A percentile compares a stretch with the other conserved stretches of the same genome.
Conservation (phyloP, 92 coral and sea anemone genomes). For the Palythoa grandiflora region DNA sequence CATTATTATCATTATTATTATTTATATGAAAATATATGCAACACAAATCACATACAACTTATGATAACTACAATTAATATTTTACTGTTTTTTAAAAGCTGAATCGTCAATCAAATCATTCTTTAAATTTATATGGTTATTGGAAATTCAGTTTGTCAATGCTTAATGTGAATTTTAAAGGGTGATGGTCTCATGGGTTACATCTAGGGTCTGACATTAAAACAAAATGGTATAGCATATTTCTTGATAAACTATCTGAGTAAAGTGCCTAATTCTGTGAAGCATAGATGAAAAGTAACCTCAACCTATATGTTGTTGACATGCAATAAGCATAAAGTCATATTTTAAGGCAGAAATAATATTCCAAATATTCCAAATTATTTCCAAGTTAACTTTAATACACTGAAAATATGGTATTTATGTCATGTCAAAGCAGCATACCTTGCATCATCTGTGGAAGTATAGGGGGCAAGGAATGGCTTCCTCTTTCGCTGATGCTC, state of each 20-base stretch:
- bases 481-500: slow-evolving; percentile 77
- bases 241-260: background rate
- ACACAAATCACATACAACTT: slow-evolving; percentile 31
- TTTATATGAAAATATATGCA: slow-evolving; percentile 8
- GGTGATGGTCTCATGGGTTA: slow-evolving; percentile 18
- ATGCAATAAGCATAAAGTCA: slow-evolving; percentile 26
- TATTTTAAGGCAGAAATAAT: background rate
- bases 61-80: background rate
- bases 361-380: background rate
- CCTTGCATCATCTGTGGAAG: slow-evolving; percentile 72
- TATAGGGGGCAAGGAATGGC: slow-evolving; percentile 75
- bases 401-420: slow-evolving; percentile 13
- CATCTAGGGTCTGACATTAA: slow-evolving; percentile 2
- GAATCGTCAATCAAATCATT: slow-evolving; percentile 35
- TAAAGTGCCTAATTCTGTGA: background rate
- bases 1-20: slow-evolving; percentile 1
- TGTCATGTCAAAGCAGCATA: slow-evolving; percentile 46
- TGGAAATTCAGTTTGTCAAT: background rate
- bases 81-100: slow-evolving; percentile 16
- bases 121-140: background rate
- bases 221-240: background rate
- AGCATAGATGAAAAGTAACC: background rate
- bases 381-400: background rate
- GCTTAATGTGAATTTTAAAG: background rate
- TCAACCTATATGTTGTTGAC: background rate